These are phyloP conservation scores for Sebastes hubbsi DNA, from an alignment of 2,797 vertebrate species.

Conservation along the genomic window DNA sequence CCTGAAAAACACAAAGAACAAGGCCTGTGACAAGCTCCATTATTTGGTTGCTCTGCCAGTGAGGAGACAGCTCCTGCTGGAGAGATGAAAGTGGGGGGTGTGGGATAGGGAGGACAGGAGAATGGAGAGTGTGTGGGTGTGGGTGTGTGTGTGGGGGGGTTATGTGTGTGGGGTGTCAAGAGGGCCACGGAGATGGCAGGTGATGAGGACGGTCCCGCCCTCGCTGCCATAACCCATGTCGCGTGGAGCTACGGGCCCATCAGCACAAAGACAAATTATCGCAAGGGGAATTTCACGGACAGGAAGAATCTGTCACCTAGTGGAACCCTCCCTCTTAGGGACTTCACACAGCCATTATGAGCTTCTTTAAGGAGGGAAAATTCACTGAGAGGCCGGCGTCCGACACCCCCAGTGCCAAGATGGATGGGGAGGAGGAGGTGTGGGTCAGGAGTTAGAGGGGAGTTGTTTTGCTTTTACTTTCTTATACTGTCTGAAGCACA, in stretches of 20 bases:
- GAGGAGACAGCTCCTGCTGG: constrained; percentile 93
- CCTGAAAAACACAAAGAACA: constrained; percentile 94
- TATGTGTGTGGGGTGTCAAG: constrained; percentile 92
- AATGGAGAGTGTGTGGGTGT: constrained; percentile 69
- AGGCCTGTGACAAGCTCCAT: constrained; percentile 99
- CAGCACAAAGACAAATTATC: constrained; percentile 95
- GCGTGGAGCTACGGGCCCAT: constrained; percentile 88
- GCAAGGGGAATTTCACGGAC: constrained; percentile 85
- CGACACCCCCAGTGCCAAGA: constrained; percentile 62
- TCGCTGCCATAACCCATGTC: constrained; percentile 86
- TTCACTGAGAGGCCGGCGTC: constrained; percentile 68
- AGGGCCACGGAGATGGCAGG: constrained; percentile 93
- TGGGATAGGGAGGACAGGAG: constrained; percentile 71
- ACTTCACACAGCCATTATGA: constrained; percentile 83
- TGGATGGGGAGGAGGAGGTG: constrained; percentile 62
- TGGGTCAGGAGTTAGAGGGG: constrained; percentile 64
- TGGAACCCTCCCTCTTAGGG: constrained; percentile 80
- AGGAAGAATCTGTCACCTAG: constrained; percentile 87
- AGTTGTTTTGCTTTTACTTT: constrained; percentile 64
- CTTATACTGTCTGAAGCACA: constrained; percentile 25
- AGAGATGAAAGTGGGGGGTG: constrained; percentile 83
- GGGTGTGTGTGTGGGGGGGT: constrained; percentile 69
- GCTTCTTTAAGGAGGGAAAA: constrained; percentile 78
- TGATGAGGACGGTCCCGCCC: constrained; percentile 91
- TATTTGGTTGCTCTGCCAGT: constrained; percentile 96